A percentile compares a stretch with the other conserved stretches of the same genome.
These are phyloP conservation scores for Bombus difficillimus DNA, from an alignment of 1,140 invertebrate genomes.

Conservation along the genomic window DNA sequence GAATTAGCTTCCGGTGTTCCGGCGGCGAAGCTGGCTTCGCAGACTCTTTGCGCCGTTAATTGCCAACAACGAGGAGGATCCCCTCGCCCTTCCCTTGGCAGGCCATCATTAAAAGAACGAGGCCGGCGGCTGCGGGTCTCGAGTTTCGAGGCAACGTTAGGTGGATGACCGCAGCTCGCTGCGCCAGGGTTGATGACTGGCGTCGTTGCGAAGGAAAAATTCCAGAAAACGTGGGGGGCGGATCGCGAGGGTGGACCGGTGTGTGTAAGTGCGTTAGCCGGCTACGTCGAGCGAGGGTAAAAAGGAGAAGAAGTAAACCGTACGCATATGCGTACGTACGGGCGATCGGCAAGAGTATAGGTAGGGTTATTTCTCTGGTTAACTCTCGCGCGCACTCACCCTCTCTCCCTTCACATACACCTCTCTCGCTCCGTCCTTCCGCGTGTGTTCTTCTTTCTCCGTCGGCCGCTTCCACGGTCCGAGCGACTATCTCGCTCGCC, in stretches of 20 bases:
- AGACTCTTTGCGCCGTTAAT: conserved; percentile 52
- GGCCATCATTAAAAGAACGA: conserved; percentile 66
- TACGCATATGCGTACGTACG: conserved; percentile 54
- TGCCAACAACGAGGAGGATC: conserved; percentile 55
- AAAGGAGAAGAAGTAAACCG: conserved; percentile 55
- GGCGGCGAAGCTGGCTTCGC: conserved; percentile 2
- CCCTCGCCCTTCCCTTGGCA: conserved; percentile 26
- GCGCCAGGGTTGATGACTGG: conserved; percentile 65
- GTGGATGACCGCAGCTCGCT: conserved; percentile 63
- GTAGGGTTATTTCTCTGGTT: conserved; percentile 62
- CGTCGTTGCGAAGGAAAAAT: conserved; percentile 66
- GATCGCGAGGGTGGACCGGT: conserved; percentile 53
- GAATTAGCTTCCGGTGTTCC: conserved; percentile 47
- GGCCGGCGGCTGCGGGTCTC: conserved; percentile 52
- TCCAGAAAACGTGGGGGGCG: conserved; percentile 55
- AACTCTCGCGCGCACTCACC: conserved; percentile 13
- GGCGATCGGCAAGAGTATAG: conserved; percentile 52
- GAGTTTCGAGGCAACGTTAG: conserved; percentile 60
- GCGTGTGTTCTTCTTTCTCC: conserved; percentile 25
- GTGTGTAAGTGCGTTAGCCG: conserved; percentile 44
- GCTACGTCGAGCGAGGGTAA: conserved; percentile 16
- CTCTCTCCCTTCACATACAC: background rate
- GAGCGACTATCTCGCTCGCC: background rate
- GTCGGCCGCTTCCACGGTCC: background rate
- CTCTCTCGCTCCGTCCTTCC: background rate